Conservation (phyloP, 2,888 invertebrate genomes). For the Drosophila mimetica region DNA sequence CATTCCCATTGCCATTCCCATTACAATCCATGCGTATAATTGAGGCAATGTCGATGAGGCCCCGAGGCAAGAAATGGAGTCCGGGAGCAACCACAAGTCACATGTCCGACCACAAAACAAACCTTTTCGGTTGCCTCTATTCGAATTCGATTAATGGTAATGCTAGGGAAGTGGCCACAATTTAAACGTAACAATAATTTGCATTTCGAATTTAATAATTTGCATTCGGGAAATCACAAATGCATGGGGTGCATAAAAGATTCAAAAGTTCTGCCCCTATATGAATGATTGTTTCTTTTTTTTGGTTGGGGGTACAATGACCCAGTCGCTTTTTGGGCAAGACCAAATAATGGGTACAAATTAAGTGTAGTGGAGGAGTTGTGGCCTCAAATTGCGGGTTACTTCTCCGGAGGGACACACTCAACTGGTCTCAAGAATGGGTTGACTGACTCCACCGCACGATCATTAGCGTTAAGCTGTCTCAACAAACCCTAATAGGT, state of each 20-base stretch:
- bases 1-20: neutral
- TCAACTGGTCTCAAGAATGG: slow-evolving; percentile 71
- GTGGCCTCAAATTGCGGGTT: slow-evolving; percentile 78
- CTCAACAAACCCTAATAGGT: slow-evolving; percentile 19
- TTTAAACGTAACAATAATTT: slow-evolving; percentile 71
- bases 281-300: neutral
- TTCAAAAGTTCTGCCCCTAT: slow-evolving; percentile 23
- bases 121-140: slow-evolving; percentile 40
- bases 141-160: slow-evolving; percentile 55
- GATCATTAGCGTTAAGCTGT: slow-evolving; percentile 50
- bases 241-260: slow-evolving; percentile 30
- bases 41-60: slow-evolving; percentile 49
- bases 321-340: slow-evolving; percentile 37
- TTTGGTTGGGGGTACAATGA: slow-evolving; percentile 15
- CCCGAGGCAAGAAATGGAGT: slow-evolving; percentile 33
- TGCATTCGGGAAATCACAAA: slow-evolving; percentile 68
- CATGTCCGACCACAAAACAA: slow-evolving; percentile 48
- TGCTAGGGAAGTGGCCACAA: slow-evolving; percentile 47
- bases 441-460: slow-evolving; percentile 31
- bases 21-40: slow-evolving; percentile 69
- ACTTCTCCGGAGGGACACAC: slow-evolving; percentile 75
- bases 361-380: slow-evolving; percentile 59
- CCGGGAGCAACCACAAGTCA: slow-evolving; percentile 23
- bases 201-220: slow-evolving; percentile 74
- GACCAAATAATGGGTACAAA: slow-evolving; percentile 64